Base-by-base conservation (phyloP, 1,140 invertebrate species). In the Wiebesia pumilae region DNA sequence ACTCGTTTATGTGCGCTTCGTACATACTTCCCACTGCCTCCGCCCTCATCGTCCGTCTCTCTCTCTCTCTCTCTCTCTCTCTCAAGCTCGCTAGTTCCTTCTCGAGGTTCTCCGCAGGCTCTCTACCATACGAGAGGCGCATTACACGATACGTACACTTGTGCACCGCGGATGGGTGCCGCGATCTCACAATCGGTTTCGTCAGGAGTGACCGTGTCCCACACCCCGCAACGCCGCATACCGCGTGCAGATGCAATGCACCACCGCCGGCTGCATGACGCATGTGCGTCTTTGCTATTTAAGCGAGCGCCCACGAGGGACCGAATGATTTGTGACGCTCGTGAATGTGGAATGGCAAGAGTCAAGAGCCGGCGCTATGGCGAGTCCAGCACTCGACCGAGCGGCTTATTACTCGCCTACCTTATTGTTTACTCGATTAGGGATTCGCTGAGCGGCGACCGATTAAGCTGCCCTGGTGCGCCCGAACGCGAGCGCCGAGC, bases 181-280 rank as follows among this genome's bases (percentile, higher is more conserved):
- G 85, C 87, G 87, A 88, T 89, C 90, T 91, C 88, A 86, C 89
- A 88, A 91, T 91, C 89, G 88, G 89, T 90, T 90, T 91, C 90
- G 89, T 90, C 90, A 90, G 88, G 84, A 88, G 81, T 43, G 40
- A 84, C 58, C 73, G 35, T 71, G 35, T 69, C 71, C 54, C 71
- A 78, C 83, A 58, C 69, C 51, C 67, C 47, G n/a, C 67, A 35
- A 40, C 14, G 47, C 51, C 81, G 21, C 73, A 30, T 24, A 1
- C 14, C 2, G 7, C 24, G 10, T 30, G 40, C 80, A 69, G 58
- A 69, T 27, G 62, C 62, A 69, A 38, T 71, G 35, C 35, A 35
- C 69, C 78, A 33, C 43, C 77, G 77, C 75, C 27, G 14, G 51
- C 43, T 58, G 33, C 30, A 27, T 35, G 51, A 73, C 81, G 65